These are phyloP conservation scores for Drosophila anomalata DNA, from an alignment of 2,888 invertebrate genomes.

Conservation along the genomic window DNA sequence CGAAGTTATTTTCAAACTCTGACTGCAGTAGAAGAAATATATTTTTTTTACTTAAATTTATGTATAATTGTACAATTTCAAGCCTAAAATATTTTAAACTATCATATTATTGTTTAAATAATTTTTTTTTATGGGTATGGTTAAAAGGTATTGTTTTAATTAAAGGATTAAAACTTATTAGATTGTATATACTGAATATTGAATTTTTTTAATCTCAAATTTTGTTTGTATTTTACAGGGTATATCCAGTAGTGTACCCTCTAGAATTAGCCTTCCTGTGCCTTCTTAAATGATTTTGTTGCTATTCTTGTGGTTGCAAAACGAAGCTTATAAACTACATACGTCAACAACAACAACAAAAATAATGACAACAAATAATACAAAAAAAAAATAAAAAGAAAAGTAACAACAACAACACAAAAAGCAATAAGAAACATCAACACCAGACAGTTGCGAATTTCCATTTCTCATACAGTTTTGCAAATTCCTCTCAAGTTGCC, in stretches of 20 bases:
- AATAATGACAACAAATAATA: background rate
- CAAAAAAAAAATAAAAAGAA: background rate
- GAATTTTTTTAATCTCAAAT: background rate
- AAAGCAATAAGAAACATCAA: conserved; percentile 8
- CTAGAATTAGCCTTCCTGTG: background rate
- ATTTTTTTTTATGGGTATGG: no score
- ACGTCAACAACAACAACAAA: conserved; percentile 4
- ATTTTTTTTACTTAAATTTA: no score
- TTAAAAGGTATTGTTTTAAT: no score
- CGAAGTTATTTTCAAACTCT: no score
- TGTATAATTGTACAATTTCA: no score
- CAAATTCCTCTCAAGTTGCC: conserved; percentile 12
- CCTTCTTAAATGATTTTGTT: conserved; percentile 21
- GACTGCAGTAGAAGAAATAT: no score
- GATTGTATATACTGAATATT: no score
- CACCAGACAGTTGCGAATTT: conserved; percentile 21
- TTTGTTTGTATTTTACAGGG: background rate
- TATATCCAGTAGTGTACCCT: background rate
- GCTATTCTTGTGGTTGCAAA: conserved; percentile 61
- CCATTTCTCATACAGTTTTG: conserved; percentile 2
- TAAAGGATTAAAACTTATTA: no score
- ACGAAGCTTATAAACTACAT: conserved; percentile 52
- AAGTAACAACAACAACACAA: conserved; percentile 12
- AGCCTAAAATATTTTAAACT: no score
- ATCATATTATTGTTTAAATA: no score